phyloP scores from a whole-genome alignment of 2,888 invertebrate species.

The Leptopterna dolabrata region DNA sequence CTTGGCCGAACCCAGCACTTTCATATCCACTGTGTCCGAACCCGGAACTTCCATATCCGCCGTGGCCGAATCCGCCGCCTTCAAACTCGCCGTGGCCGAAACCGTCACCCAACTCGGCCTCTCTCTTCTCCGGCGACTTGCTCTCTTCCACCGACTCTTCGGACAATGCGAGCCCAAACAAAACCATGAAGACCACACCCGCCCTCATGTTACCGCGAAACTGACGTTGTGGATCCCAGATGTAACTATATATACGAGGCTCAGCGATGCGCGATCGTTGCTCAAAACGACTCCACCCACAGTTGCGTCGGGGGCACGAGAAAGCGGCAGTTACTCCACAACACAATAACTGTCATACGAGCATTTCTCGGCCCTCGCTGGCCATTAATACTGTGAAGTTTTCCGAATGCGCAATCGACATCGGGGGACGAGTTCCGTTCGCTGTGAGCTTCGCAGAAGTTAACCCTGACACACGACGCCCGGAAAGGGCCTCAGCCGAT shows the following conservation, averaged over 20 bases:
- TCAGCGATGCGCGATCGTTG: conserved; percentile 15
- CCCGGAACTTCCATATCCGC: background rate
- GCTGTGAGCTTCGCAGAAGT: background rate
- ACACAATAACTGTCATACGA: conserved; percentile 39
- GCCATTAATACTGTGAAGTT: background rate
- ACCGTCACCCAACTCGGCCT: background rate
- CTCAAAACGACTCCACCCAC: background rate
- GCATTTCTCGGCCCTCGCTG: background rate
- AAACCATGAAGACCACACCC: conserved; percentile 25
- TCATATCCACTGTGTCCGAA: conserved; percentile 12
- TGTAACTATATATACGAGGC: conserved; percentile 38
- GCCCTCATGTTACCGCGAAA: conserved; percentile 26
- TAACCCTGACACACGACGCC: background rate
- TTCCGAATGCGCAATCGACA: background rate
- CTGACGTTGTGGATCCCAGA: background rate
- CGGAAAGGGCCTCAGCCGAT: too few relatives aligned
- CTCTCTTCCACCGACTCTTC: background rate
- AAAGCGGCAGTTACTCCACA: conserved; percentile 20
- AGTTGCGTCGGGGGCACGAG: conserved; percentile 3
- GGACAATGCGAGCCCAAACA: background rate
- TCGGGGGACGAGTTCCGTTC: background rate
- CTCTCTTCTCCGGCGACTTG: conserved; percentile 49
- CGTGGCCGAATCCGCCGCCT: conserved; percentile 27
- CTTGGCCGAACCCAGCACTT: background rate
- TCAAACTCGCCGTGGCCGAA: conserved; percentile 46